Evolutionary conservation across 2,797 vertebrate species (phyloP).

Genomic region (Meda fulgida): DNA sequence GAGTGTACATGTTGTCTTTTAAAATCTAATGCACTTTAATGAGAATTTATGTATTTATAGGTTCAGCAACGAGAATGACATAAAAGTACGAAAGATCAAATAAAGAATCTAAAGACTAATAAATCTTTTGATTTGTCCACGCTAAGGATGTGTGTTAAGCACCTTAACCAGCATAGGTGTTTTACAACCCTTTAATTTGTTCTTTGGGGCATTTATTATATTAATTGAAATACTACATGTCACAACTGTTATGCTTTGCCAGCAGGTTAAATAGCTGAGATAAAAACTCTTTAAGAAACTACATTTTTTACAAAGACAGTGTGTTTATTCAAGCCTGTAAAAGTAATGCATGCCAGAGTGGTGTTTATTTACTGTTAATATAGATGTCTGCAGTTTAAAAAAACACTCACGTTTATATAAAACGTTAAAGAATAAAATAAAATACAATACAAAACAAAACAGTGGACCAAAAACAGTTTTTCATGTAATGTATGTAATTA

Average conservation of each 20-base stretch:
- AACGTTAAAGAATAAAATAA: background rate
- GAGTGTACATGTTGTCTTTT: constrained; percentile 29
- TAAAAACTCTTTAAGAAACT: background rate
- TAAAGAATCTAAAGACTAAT: background rate
- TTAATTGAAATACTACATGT: background rate
- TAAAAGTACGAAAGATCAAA: background rate
- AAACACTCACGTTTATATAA: constrained; percentile 5
- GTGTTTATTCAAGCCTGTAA: constrained; percentile 3
- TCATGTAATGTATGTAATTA: constrained; percentile 2
- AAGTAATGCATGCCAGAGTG: background rate
- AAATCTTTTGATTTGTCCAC: constrained; percentile 1
- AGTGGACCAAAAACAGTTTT: constrained; percentile 21
- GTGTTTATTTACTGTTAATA: constrained; percentile 13
- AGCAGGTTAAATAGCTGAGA: background rate
- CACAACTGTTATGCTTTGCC: constrained; percentile 1
- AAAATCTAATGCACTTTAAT: constrained; percentile 37
- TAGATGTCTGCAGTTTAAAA: constrained; percentile 10
- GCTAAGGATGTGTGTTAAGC: background rate
- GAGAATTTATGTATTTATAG: constrained; percentile 16
- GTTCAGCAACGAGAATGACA: background rate
- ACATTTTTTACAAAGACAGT: constrained; percentile 17
- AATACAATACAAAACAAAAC: constrained; percentile 7
- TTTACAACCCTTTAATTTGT: constrained; percentile 36
- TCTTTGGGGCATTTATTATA: constrained; percentile 13
- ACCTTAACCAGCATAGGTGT: constrained; percentile 11